phyloP scores from a whole-genome alignment of 2,113 vertebrate species.

The Chiloscyllium plagiosum region DNA sequence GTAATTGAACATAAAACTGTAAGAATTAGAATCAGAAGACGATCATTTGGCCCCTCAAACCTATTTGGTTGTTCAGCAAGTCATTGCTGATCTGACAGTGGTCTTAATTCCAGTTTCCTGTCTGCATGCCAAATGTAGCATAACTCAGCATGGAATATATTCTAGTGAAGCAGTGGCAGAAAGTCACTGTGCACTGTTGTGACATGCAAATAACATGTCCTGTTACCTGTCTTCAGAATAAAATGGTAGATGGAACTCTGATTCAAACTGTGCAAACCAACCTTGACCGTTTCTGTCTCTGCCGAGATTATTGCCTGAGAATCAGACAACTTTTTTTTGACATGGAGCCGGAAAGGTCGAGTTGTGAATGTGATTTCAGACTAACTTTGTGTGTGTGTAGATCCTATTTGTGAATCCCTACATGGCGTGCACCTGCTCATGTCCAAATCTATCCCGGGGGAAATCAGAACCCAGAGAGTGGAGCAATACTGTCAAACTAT shows the following conservation, averaged over 20 bases:
- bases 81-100: too few relatives aligned
- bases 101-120: too few relatives aligned
- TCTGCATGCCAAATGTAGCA: too few relatives aligned
- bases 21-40: too few relatives aligned
- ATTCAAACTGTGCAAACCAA: background rate
- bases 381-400: background rate
- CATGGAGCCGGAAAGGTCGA: background rate
- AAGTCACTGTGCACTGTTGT: background rate
- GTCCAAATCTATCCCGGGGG: background rate
- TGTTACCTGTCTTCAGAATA: too few relatives aligned
- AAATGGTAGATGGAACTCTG: background rate
- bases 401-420: background rate
- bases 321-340: background rate
- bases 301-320: background rate
- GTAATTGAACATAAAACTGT: background rate
- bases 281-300: background rate
- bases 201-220: background rate
- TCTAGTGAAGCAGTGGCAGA: background rate
- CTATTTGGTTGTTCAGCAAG: too few relatives aligned
- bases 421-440: background rate
- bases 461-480: background rate
- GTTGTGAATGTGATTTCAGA: background rate
- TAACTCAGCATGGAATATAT: too few relatives aligned
- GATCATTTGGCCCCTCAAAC: too few relatives aligned
- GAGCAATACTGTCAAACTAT: background rate